Conservation (phyloP, 2,888 invertebrate species). For the Parnassius glacialis region DNA sequence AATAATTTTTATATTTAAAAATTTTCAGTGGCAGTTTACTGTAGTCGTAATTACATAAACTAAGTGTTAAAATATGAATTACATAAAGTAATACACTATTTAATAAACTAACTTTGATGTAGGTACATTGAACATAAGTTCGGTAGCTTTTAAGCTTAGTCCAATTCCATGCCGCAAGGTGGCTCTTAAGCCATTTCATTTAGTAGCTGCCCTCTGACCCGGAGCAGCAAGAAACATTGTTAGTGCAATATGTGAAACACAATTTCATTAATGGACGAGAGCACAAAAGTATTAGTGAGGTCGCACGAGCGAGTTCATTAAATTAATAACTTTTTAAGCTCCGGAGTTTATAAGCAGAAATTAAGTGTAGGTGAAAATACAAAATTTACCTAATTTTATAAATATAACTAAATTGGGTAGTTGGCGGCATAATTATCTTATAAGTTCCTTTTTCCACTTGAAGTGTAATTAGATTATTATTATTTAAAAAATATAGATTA, state of each 20-base stretch:
- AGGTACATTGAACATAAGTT: not conserved
- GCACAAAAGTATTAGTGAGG: conserved; percentile 22
- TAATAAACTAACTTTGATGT: not conserved
- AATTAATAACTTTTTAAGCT: conserved; percentile 21
- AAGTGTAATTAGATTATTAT: too few relatives aligned
- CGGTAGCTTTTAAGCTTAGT: conserved; percentile 8
- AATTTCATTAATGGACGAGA: conserved; percentile 25
- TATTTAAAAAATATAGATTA: too few relatives aligned
- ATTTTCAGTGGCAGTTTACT: too few relatives aligned
- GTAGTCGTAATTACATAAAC: too few relatives aligned
- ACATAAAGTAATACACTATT: too few relatives aligned
- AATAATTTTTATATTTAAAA: too few relatives aligned
- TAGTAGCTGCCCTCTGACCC: conserved; percentile 17
- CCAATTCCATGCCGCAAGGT: conserved; percentile 11
- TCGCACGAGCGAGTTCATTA: conserved; percentile 17
- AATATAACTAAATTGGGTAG: too few relatives aligned
- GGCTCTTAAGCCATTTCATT: conserved; percentile 24
- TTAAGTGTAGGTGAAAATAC: not conserved
- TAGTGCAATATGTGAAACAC: conserved; percentile 25
- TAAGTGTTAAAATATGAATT: too few relatives aligned
- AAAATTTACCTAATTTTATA: too few relatives aligned
- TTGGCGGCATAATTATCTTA: too few relatives aligned
- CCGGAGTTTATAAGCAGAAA: conserved; percentile 5
- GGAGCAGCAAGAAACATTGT: conserved; percentile 21
- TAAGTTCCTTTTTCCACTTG: too few relatives aligned